Evolutionary conservation across 2,888 invertebrate genomes (phyloP), one percentile per base, ranked within the genome.

Genomic region (Caenorhabditis japonica): DNA sequence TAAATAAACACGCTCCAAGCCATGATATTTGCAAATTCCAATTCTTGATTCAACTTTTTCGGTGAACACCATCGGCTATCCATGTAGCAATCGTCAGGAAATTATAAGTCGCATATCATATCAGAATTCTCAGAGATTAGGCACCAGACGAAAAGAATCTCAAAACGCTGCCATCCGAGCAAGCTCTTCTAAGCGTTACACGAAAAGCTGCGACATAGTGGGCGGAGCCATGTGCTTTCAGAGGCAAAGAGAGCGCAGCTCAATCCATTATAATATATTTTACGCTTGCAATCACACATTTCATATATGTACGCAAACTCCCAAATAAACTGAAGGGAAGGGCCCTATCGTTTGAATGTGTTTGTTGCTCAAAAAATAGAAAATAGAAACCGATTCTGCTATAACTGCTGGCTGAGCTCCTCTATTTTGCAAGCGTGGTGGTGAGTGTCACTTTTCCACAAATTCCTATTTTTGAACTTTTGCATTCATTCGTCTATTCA

Each of bases 1-100:
- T 72, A 77, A 47, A 77, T 68, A 30, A 77, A 58, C 41, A 75
- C 72, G 46, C 75, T 75, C 77, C 77, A 77, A 44, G 77, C 75
- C 77, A 77, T 77, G 43, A 61, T 70, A 56, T 27, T 55, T 36
- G 43, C 39, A 43, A 68, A 41, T 15, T 53, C 53, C 36, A 36
- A 33, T 38, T 59, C 44, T 19, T 41, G 36, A 49, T 25, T 39
- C 39, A 15, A 47, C 21, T 43, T 41, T 56, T 49, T 30, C 19
- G 23, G 43, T 33, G n/a, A 43, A 49, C 39, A 43, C 49, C 10
- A 10, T 10, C 25, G 49, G 56, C 39, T 64, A 56, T 49, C 66
- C 66, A 66, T 66, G 66, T 51, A 47, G 56, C 33, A 51, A 41
- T 34, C 19, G 56, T 66, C 66, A 66, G 43, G 56, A 56, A 51